These are phyloP conservation scores for Drosophila gaucha DNA, from an alignment of 2,888 invertebrate genomes.

Conservation along the genomic window DNA sequence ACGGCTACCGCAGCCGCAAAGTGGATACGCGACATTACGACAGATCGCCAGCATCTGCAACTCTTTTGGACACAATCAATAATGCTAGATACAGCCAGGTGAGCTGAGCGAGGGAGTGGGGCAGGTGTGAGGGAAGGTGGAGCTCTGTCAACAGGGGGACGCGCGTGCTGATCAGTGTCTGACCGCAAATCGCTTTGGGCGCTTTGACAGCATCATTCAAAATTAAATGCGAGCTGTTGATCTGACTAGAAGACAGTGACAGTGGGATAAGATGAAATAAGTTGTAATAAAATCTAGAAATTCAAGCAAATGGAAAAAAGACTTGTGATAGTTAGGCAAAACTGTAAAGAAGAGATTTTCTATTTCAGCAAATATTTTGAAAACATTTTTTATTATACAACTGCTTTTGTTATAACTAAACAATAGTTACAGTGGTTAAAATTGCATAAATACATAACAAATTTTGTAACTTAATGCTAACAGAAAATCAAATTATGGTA, in stretches of 20 bases:
- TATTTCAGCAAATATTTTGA: no score
- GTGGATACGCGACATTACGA: constrained; percentile 49
- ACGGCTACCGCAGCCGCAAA: constrained; percentile 63
- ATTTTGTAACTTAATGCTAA: no score
- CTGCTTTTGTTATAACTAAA: no score
- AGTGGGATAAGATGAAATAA: constrained; percentile 23
- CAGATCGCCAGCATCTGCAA: constrained; percentile 14
- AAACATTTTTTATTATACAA: no score
- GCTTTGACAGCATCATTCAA: constrained; percentile 80
- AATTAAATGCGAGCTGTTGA: constrained; percentile 46
- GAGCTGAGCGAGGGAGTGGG: no score
- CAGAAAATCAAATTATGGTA: no score
- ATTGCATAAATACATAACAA: no score
- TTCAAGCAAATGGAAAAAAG: background rate
- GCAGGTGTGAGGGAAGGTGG: background rate
- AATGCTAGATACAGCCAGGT: constrained; percentile 73
- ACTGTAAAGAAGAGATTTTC: no score
- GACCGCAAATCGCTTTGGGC: constrained; percentile 75
- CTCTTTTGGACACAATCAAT: constrained; percentile 81
- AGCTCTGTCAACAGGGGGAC: constrained; percentile 52
- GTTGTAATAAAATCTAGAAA: background rate
- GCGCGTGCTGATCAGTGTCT: constrained; percentile 74
- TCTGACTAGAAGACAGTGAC: constrained; percentile 24
- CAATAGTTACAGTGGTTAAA: no score
- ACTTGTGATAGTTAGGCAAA: no score